Conservation (phyloP, 2,888 invertebrate species). For the Buathra laborator region DNA sequence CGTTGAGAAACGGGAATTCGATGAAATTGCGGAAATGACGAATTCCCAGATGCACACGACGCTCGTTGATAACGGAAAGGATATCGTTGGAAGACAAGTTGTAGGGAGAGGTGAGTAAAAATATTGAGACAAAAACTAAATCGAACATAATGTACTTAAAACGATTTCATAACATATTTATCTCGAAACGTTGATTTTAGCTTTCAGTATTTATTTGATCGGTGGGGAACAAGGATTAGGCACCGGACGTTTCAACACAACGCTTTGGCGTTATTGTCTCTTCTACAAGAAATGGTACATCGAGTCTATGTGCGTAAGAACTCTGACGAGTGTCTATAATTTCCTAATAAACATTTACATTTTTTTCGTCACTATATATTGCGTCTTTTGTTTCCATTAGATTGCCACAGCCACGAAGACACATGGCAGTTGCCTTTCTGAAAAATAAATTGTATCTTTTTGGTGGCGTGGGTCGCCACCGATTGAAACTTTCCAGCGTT, state of each 20-base stretch:
- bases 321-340: neutral
- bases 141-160: too few relatives aligned
- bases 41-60: slow-evolving; percentile 53
- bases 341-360: neutral
- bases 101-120: slow-evolving; percentile 74
- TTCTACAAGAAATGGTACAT: slow-evolving; percentile 79
- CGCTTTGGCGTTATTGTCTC: slow-evolving; percentile 79
- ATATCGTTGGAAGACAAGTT: slow-evolving; percentile 76
- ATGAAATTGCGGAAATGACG: slow-evolving; percentile 68
- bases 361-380: neutral
- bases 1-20: slow-evolving; percentile 54
- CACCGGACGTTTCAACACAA: slow-evolving; percentile 76
- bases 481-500: slow-evolving; percentile 74
- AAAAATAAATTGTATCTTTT: slow-evolving; percentile 75
- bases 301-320: slow-evolving; percentile 70
- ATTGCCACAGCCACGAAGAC: slow-evolving; percentile 76
- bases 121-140: neutral
- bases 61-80: slow-evolving; percentile 64
- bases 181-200: slow-evolving; percentile 65
- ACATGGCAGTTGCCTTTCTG: slow-evolving; percentile 78
- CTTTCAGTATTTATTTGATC: slow-evolving; percentile 77
- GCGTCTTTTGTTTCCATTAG: slow-evolving; percentile 58
- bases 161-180: neutral
- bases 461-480: slow-evolving; percentile 78
- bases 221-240: slow-evolving; percentile 79